Base-by-base conservation (phyloP, 2,797 vertebrate species). In the Sebastes baramenuke region DNA sequence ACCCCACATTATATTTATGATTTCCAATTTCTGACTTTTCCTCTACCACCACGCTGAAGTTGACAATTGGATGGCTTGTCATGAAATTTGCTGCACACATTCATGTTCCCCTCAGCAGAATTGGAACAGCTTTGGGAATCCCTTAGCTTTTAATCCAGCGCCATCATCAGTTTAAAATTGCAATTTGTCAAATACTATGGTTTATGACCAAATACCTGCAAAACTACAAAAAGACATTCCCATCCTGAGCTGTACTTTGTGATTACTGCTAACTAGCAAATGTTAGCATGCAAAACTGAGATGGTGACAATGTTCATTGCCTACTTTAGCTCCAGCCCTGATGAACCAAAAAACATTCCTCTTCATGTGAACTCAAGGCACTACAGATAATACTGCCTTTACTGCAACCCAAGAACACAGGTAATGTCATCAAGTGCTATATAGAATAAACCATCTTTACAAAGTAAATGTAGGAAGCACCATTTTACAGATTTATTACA, bases 271-370 rank as follows among this genome's bases (percentile, higher is more conserved):
- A n/a, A 62, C 30, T 0, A 14, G 20, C 49, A 4, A 52, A 52
- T 52, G 49, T 52, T 64, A 36, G 54, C 13, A 1, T 64, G 49
- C 18, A 52, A 52, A 49, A 49, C 16, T 49, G 42, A 8, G 42
- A 49, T 49, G 42, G 42, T 49, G 42, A 8, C 42, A 49, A 49
- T 49, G 42, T 49, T 49, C 42, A 49, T 18, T 49, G 42, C 42
- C 18, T 49, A 0, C 16, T 49, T 49, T 20, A 49, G 42, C 42
- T 49, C 42, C 42, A 46, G 42, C 42, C 0, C 0, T 0, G 18
- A 52, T 52, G 0, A n/a, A 0, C 49, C 49, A 52, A 52, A 52
- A n/a, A n/a, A n/a, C 49, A 49, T 49, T 49, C 20, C 20, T 52
- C 20, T 52, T n/a, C 46, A 49, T 49, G 6, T 46, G 42, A 46